Conservation (phyloP, 2,797 vertebrate species). For the Yasuhikotakia modesta region DNA sequence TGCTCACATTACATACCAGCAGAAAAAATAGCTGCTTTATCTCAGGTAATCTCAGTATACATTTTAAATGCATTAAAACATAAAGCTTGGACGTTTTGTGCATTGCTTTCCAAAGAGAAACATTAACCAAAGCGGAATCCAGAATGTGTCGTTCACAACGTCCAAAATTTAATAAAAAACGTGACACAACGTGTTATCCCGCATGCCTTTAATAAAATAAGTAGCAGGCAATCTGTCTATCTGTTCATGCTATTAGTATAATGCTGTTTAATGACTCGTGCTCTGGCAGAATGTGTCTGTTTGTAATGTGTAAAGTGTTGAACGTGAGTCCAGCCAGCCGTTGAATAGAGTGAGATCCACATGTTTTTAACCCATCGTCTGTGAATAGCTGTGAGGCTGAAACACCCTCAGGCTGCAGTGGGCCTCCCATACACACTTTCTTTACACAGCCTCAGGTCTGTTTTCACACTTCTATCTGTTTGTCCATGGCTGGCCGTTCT, state of each 20-base stretch:
- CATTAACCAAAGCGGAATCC: constrained; percentile 30
- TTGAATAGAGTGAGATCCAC: constrained; percentile 78
- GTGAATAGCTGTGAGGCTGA: constrained; percentile 76
- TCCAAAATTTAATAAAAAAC: constrained; percentile 23
- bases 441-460: constrained; percentile 54
- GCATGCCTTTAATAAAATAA: constrained; percentile 68
- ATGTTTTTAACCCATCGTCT: constrained; percentile 80
- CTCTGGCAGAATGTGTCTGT: constrained; percentile 78
- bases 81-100: constrained; percentile 23
- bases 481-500: constrained; percentile 65
- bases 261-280: constrained; percentile 97
- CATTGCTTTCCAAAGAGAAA: constrained; percentile 35
- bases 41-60: not conserved
- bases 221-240: constrained; percentile 88
- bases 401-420: constrained; percentile 69
- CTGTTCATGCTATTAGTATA: constrained; percentile 94
- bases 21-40: not conserved
- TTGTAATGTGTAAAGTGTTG: constrained; percentile 78
- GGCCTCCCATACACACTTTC: constrained; percentile 58
- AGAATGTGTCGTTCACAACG: constrained; percentile 13
- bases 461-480: constrained; percentile 49
- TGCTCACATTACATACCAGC: not conserved
- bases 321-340: constrained; percentile 80
- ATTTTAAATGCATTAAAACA: constrained; percentile 17
- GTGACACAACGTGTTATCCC: constrained; percentile 61